A percentile compares a stretch with the other conserved stretches of the same genome.
These are phyloP conservation scores for Phaethornis superciliosus DNA, from an alignment of 2,113 vertebrate genomes.

Conservation along the genomic window DNA sequence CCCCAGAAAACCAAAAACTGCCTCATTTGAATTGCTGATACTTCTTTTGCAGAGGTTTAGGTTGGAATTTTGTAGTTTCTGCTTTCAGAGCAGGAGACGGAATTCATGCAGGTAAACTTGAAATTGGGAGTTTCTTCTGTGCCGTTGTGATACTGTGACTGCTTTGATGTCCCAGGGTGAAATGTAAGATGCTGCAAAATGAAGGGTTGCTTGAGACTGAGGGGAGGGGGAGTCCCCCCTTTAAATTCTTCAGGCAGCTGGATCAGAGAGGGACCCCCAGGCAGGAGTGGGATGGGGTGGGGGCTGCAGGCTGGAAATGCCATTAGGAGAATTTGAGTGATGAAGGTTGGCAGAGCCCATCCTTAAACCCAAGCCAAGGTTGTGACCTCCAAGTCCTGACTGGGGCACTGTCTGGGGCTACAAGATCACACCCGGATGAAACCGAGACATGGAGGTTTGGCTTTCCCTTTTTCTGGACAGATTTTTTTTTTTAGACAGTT, in stretches of 20 bases:
- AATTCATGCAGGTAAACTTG: not conserved
- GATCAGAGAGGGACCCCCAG: not conserved
- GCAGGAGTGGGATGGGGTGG: not conserved
- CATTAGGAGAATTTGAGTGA: not conserved
- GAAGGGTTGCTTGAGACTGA: not conserved
- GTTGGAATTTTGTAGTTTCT: not conserved
- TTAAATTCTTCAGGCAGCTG: not conserved
- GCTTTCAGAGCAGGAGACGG: not conserved
- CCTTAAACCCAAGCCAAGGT: not conserved
- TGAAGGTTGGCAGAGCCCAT: not conserved
- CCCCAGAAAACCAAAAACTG: not conserved
- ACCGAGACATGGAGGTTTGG: not conserved
- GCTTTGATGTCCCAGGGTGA: not conserved
- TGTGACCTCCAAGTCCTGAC: not conserved
- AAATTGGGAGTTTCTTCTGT: not conserved
- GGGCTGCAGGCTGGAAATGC: not conserved
- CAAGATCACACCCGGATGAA: not conserved
- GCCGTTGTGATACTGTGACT: not conserved
- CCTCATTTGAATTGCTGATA: slow-evolving; percentile 17
- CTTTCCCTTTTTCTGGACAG: not conserved
- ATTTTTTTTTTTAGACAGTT: not conserved
- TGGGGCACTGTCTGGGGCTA: not conserved
- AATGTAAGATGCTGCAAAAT: not conserved
- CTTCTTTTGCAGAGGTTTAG: not conserved
- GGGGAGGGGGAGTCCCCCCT: fast-evolving